Percentiles rank a stretch among this genome's conserved stretches.
Conservation (phyloP, 2,113 vertebrate species). For the Bubo scandiacus region DNA sequence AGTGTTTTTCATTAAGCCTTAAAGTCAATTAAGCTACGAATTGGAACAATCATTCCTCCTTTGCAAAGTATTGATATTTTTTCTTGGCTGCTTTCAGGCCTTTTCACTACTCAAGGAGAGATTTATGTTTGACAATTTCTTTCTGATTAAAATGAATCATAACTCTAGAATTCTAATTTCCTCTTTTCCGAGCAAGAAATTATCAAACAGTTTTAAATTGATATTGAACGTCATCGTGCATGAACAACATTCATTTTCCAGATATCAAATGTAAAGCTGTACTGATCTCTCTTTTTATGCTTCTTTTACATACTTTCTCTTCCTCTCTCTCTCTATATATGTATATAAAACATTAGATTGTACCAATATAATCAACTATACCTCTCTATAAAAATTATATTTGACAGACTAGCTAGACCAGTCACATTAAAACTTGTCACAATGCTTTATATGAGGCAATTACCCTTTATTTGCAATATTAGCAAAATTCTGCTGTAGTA, state of each 20-base stretch:
- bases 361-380: not conserved
- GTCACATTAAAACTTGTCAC: not conserved
- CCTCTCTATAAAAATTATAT: not conserved
- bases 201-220: constrained; percentile 67
- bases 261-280: not conserved
- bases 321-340: not conserved
- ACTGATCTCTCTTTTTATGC: constrained; percentile 15
- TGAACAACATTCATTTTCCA: not conserved
- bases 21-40: constrained; percentile 93
- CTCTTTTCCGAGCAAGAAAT: constrained; percentile 76
- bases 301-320: not conserved
- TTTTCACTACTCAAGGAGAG: constrained; percentile 81
- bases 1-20: constrained; percentile 90
- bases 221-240: constrained; percentile 27
- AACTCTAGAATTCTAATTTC: constrained; percentile 81
- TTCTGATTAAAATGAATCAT: constrained; percentile 88
- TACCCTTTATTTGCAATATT: not conserved
- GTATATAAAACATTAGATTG: not conserved
- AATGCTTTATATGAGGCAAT: not conserved
- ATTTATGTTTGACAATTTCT: constrained; percentile 85
- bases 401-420: not conserved
- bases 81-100: constrained; percentile 80
- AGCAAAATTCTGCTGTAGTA: not conserved
- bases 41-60: constrained; percentile 92
- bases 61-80: constrained; percentile 91